Conservation (phyloP, 2,888 invertebrate genomes). For the Minunthozetes semirufus region DNA sequence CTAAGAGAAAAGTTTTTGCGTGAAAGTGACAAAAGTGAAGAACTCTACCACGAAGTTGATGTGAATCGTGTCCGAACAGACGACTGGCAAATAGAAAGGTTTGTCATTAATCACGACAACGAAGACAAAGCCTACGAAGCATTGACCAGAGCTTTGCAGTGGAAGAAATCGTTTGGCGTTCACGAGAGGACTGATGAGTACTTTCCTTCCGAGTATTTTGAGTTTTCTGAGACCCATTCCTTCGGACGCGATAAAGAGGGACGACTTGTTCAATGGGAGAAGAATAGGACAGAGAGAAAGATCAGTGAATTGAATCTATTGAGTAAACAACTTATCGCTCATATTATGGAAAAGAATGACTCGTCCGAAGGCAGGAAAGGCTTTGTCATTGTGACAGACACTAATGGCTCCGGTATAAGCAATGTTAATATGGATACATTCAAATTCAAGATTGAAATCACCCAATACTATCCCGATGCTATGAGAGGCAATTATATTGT, state of each 20-base stretch:
- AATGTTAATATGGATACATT: constrained; percentile 16
- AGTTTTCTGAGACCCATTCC: constrained; percentile 22
- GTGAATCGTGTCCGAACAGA: constrained; percentile 32
- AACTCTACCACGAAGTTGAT: constrained; percentile 32
- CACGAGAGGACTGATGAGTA: constrained; percentile 23
- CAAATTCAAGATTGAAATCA: constrained; percentile 10
- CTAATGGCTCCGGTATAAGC: constrained; percentile 7
- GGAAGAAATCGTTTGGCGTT: constrained; percentile 35
- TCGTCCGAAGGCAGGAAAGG: neutral
- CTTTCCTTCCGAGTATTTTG: constrained; percentile 33
- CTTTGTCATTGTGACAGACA: constrained; percentile 15
- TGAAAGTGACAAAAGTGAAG: neutral
- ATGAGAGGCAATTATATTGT: neutral
- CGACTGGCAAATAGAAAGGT: constrained; percentile 30
- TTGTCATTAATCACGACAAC: neutral
- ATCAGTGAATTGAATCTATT: neutral
- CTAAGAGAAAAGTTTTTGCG: neutral
- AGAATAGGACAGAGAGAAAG: neutral
- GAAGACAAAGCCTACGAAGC: constrained; percentile 21
- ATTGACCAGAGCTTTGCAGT: constrained; percentile 25
- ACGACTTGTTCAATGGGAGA: constrained; percentile 26
- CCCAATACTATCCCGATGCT: constrained; percentile 1
- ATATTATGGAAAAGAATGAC: constrained; percentile 26
- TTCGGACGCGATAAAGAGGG: constrained; percentile 29
- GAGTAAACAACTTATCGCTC: neutral